Base-by-base conservation (phyloP, 2,113 vertebrate genomes). In the Anoura caudifer region DNA sequence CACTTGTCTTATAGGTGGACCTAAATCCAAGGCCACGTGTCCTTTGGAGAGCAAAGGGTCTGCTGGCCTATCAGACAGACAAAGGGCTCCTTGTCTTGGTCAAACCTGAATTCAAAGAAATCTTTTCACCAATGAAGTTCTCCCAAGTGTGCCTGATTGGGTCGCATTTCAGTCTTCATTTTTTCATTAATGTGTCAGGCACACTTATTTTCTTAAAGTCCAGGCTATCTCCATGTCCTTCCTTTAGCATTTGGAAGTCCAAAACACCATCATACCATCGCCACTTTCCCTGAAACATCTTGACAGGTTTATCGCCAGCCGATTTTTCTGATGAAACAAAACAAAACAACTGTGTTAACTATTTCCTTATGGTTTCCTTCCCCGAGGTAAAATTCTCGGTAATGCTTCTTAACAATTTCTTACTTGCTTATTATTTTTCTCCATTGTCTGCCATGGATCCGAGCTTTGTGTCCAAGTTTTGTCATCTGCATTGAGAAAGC, bases 181-280 rank as follows among this genome's bases (percentile, higher is more conserved):
- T 88, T 95, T 94, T 88, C 77, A 43, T 90, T 85, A 91, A 70
- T 36, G 76, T 12, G 90, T 88, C 82, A 86, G 75, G 24, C 31
- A 91, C 20, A 72, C 2, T 47, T 38, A 56, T 67, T 94, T 95
- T 50, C 33, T 59, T 54, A 43, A 90, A 75, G n/a, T 82, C 20
- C 54, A 82, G 76, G 36, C 22, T 87, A 36, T 43, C 33, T 80
- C 41, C 17, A 50, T 50, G 73, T 45, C 79, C 50, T 95, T 86
- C 43, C 47, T 87, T 90, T 31, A 87, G 59, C 72, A 24, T 80
- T 87, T 84, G 75, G 24, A 94, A 85, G 73, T 93, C 77, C 56
- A 41, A 84, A 88, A 28, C 70, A 76, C n/a, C 43, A 22, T 61
- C 67, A 70, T 45, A 84, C 26, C 31, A 86, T 75, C 24, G 11